Evolutionary conservation across 2,797 vertebrate genomes (phyloP).

Genomic region (Botia almorhae): DNA sequence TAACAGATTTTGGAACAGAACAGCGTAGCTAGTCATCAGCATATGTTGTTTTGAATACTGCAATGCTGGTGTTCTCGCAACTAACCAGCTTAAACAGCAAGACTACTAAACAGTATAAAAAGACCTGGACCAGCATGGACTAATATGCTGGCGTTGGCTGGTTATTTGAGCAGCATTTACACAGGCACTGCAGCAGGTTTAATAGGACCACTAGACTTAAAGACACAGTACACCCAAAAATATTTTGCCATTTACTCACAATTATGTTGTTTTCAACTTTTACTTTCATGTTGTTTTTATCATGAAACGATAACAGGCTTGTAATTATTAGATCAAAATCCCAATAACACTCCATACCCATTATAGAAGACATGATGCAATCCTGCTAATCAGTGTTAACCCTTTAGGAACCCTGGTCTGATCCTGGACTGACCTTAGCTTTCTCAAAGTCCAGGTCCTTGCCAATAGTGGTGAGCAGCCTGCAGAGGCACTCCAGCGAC

Average conservation of each 20-base stretch:
- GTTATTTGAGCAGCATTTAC: neutral
- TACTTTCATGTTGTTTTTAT: no score
- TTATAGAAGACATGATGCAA: slow-evolving; percentile 1
- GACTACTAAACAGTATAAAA: no score
- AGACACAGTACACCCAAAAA: no score
- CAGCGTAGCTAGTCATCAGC: no score
- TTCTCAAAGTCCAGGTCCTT: slow-evolving; percentile 90
- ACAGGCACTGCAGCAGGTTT: slow-evolving; percentile 3
- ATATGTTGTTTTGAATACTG: neutral
- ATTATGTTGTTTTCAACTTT: no score
- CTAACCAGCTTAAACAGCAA: no score
- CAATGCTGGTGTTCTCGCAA: neutral
- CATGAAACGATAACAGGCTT: neutral
- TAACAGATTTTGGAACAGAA: neutral
- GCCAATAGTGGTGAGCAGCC: slow-evolving; percentile 87
- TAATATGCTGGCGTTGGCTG: no score
- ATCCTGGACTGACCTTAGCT: slow-evolving; percentile 79
- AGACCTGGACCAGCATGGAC: no score
- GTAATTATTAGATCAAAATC: no score
- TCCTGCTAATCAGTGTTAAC: neutral
- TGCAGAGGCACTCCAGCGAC: slow-evolving; percentile 87
- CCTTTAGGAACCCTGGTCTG: neutral
- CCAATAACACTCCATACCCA: neutral
- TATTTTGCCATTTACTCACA: no score
- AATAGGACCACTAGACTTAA: neutral